Conservation (phyloP, 2,888 invertebrate species). For the Artemia sinica region DNA sequence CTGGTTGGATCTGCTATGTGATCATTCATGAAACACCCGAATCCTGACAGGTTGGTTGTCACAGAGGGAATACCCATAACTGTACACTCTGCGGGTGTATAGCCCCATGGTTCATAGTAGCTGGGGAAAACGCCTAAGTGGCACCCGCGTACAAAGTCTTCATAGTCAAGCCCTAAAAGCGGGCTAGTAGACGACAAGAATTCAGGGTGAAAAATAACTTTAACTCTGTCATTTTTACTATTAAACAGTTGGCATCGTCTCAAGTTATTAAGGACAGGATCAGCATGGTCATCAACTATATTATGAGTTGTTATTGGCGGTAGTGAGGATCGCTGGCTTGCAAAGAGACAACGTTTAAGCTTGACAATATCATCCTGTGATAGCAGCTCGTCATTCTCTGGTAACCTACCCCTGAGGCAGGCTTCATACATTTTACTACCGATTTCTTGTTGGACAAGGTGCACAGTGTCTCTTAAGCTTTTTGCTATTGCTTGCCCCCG, state of each 20-base stretch:
- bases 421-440: slow-evolving; percentile 88
- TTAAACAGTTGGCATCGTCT: slow-evolving; percentile 87
- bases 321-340: slow-evolving; percentile 64
- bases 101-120: slow-evolving; percentile 99
- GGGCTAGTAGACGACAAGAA: slow-evolving; percentile 95
- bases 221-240: slow-evolving; percentile 78
- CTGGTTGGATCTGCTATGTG: slow-evolving; percentile 93
- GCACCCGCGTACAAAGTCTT: slow-evolving; percentile 96
- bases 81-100: slow-evolving; percentile 97
- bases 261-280: slow-evolving; percentile 70
- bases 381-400: slow-evolving; percentile 62
- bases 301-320: slow-evolving; percentile 98
- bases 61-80: slow-evolving; percentile 99
- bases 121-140: slow-evolving; percentile 98
- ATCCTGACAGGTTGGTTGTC: slow-evolving; percentile 91
- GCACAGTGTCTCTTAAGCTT: slow-evolving; percentile 77
- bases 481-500: slow-evolving; percentile 96
- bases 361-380: slow-evolving; percentile 81
- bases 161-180: slow-evolving; percentile 89
- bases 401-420: slow-evolving; percentile 76
- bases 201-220: slow-evolving; percentile 98
- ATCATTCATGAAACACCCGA: slow-evolving; percentile 96
- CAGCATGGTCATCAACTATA: slow-evolving; percentile 66
- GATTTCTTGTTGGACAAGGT: slow-evolving; percentile 74
- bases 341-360: slow-evolving; percentile 86